phyloP scores from a whole-genome alignment of 2,888 invertebrate genomes.

The Tipula unca region DNA sequence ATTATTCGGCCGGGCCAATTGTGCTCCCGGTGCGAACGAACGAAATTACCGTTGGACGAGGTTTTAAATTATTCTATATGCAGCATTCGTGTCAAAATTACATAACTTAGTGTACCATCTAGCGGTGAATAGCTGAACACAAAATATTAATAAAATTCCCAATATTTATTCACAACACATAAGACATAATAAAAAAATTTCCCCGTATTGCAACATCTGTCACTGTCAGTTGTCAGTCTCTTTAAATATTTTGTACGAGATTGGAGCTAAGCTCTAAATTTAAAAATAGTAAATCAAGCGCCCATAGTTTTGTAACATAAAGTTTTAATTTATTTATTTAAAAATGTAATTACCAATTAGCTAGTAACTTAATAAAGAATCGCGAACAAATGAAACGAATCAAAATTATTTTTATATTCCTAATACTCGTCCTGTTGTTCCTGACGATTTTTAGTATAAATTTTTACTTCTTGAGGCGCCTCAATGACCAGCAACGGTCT shows the following conservation, averaged over 20 bases:
- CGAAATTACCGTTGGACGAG: conserved; percentile 54
- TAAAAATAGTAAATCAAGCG: neutral
- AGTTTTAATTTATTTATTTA: neutral
- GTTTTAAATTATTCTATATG: conserved; percentile 59
- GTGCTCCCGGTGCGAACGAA: conserved; percentile 60
- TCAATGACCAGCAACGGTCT: conserved; percentile 32
- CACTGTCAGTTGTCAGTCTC: neutral
- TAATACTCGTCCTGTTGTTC: conserved; percentile 25
- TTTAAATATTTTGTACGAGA: neutral
- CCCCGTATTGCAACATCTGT: neutral
- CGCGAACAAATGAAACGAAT: neutral
- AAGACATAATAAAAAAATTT: neutral
- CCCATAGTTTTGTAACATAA: neutral
- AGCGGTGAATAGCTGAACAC: neutral
- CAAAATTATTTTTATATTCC: conserved; percentile 19
- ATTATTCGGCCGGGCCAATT: conserved; percentile 60
- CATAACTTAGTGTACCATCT: neutral
- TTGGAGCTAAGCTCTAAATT: neutral
- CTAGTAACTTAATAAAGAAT: neutral
- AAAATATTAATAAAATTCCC: neutral
- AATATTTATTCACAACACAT: neutral
- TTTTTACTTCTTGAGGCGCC: conserved; percentile 41
- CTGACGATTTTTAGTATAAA: conserved; percentile 30
- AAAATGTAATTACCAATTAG: neutral
- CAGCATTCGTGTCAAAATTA: conserved; percentile 52